Percentiles rank a stretch among this genome's conserved stretches.
phyloP scores from a whole-genome alignment of 2,797 vertebrate species.

The Cyprinella venusta region DNA sequence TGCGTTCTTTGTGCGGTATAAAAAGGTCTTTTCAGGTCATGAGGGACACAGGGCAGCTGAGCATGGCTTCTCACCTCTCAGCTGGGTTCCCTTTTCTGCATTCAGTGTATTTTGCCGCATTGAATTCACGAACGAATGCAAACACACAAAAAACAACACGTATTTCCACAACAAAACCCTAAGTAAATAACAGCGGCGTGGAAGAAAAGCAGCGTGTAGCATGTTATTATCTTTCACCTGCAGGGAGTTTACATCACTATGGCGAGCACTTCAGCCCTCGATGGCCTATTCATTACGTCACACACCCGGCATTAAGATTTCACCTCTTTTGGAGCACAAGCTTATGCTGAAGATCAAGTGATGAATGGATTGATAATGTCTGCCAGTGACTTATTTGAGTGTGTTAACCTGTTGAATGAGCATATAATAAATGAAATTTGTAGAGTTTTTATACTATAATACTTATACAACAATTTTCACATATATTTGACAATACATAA shows the following conservation, averaged over 20 bases:
- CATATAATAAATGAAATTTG: background rate
- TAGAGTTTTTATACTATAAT: background rate
- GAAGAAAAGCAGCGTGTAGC: conserved; percentile 62
- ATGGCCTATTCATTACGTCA: conserved; percentile 7
- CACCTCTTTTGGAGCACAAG: background rate
- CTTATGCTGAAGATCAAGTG: background rate
- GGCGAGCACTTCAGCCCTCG: conserved; percentile 23
- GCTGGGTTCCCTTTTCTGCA: conserved; percentile 65
- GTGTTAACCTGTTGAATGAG: background rate
- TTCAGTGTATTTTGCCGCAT: conserved; percentile 64
- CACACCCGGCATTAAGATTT: background rate
- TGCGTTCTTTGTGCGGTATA: conserved; percentile 38
- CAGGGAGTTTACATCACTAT: conserved; percentile 48
- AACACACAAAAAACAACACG: conserved; percentile 62
- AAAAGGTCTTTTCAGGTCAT: conserved; percentile 56
- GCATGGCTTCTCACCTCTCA: conserved; percentile 65
- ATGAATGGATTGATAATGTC: background rate
- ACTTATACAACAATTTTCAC: no score
- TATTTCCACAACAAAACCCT: conserved; percentile 67
- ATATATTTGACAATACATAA: no score
- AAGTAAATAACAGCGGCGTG: conserved; percentile 55
- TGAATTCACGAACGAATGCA: conserved; percentile 66
- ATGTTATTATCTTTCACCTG: conserved; percentile 59
- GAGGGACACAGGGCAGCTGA: conserved; percentile 58
- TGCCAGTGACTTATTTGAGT: background rate